Percentiles rank a stretch among this genome's conserved stretches.
These are phyloP conservation scores for Limnephilus lunatus DNA, from an alignment of 2,888 invertebrate genomes.

Conservation along the genomic window DNA sequence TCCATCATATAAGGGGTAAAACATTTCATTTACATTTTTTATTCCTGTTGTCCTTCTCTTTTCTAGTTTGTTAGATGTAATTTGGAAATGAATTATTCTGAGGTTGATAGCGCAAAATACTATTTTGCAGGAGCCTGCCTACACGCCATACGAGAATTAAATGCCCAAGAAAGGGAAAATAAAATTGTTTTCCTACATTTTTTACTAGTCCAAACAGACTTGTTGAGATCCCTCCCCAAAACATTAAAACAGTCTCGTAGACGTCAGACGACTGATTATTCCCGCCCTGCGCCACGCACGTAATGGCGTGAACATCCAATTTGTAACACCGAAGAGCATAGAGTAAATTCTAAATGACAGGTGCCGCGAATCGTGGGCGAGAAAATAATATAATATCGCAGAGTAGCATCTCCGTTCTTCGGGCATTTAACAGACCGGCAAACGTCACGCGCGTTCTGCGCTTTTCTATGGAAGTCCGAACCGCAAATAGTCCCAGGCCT, in stretches of 20 bases:
- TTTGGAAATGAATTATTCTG: no score
- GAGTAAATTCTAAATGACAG: slow-evolving; percentile 46
- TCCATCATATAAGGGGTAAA: no score
- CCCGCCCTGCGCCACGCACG: not conserved
- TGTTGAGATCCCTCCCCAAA: not conserved
- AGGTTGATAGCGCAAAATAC: no score
- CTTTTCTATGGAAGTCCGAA: slow-evolving; percentile 14
- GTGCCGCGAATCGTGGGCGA: slow-evolving; percentile 42
- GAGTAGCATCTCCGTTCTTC: slow-evolving; percentile 6
- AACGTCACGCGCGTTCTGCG: slow-evolving; percentile 31
- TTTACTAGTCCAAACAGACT: not conserved
- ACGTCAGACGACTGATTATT: not conserved
- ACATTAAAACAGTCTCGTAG: not conserved
- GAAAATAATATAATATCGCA: not conserved
- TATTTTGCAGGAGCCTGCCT: no score
- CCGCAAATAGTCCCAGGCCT: slow-evolving; percentile 3
- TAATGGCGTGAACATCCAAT: slow-evolving; percentile 4
- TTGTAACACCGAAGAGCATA: slow-evolving; percentile 28
- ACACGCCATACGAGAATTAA: no score
- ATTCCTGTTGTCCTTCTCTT: no score
- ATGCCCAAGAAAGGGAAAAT: no score
- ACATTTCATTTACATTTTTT: no score
- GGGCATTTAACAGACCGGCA: slow-evolving; percentile 20
- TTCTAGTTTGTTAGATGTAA: no score
- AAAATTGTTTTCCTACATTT: not conserved